Evolutionary conservation across 2,797 vertebrate species (phyloP), one percentile per base, ranked within the genome.

Genomic region (Botia almorhae): DNA sequence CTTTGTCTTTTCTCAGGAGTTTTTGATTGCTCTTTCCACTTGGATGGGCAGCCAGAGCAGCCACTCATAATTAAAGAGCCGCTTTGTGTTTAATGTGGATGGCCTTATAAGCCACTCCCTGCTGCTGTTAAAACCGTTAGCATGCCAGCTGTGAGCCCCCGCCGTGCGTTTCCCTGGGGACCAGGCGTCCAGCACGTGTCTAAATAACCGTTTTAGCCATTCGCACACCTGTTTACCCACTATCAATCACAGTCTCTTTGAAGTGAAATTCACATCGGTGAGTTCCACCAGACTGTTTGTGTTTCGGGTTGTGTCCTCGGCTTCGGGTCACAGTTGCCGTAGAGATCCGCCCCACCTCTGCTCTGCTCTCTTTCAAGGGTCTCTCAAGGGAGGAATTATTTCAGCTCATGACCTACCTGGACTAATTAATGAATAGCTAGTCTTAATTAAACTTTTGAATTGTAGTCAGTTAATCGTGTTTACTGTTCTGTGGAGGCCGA

Each of bases 21-120:
- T 46, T 84, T 68, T 76, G 79, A 82, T 69, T 81, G 74, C 50
- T 82, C 48, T 85, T 87, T 72, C 80, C 81, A 85, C 81, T 78
- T 58, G 74, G 64, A 75, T 29, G 43, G 64, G 43, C 58, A 76
- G 73, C 79, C 82, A 64, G 19, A 72, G 58, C 56, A 81, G 76
- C 81, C 77, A 79, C 60, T 81, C 77, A 61, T 84, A 85, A 83
- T 84, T 85, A 85, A 84, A 60, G 46, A 79, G 58, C 61, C 56
- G 58, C 71, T 85, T 84, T 61, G 56, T 78, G 23, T 65, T 87
- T 82, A 82, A 83, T 84, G 73, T 19, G n/a, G 14, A n/a, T 76
- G 68, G 81, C 70, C 83, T 80, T 76, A 29, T 50, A 69, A 71
- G 73, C 76, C 69, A 55, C 61, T 58, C 74, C 79, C 69, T 78